Evolutionary conservation across 2,797 vertebrate species (phyloP).

Genomic region (Pagetopsis macropterus): DNA sequence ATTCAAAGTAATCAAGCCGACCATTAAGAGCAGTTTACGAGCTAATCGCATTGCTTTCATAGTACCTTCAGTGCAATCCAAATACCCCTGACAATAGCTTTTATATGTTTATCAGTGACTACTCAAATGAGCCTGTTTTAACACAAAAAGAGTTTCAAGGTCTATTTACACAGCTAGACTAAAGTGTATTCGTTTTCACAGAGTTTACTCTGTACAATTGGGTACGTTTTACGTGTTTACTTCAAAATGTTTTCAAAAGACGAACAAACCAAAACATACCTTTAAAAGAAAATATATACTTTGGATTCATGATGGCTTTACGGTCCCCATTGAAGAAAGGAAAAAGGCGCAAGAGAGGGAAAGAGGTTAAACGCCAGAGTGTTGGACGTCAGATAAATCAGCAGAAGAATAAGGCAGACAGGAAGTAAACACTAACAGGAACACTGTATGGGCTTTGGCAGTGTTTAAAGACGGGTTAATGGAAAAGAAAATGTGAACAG

Average conservation of each 20-base stretch:
- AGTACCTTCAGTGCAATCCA: neutral
- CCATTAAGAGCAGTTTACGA: neutral
- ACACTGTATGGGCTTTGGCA: no score
- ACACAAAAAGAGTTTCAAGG: neutral
- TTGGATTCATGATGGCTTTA: no score
- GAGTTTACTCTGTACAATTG: neutral
- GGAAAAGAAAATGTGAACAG: no score
- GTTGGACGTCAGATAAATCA: no score
- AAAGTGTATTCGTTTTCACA: neutral
- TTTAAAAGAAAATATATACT: no score
- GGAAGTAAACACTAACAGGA: no score
- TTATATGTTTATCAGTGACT: neutral
- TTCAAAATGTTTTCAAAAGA: neutral
- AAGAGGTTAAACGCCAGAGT: no score
- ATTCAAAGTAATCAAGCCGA: constrained; percentile 18
- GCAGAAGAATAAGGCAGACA: no score
- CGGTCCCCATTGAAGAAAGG: no score
- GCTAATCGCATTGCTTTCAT: neutral
- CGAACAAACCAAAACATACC: no score
- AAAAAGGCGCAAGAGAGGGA: no score
- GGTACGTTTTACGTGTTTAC: neutral
- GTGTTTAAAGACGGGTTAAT: no score
- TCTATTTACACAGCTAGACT: neutral
- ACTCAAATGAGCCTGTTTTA: constrained; percentile 11
- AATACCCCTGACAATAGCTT: constrained; percentile 1